Conservation (phyloP, 1,140 invertebrate genomes). For the Leptinotarsa defecta region DNA sequence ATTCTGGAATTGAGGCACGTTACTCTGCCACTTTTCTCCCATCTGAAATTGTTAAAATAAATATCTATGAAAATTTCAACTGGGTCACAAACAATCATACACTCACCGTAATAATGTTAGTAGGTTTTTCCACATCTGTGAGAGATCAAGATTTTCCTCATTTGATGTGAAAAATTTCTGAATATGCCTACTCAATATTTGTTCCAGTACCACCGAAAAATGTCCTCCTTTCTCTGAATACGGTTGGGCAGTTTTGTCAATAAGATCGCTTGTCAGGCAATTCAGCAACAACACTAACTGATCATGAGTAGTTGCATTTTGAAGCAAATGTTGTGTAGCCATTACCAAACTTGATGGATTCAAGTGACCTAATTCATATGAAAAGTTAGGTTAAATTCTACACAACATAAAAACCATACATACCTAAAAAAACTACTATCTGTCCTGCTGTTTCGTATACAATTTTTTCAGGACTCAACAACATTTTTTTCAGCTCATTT, state of each 20-base stretch:
- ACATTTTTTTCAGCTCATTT: slow-evolving; percentile 46
- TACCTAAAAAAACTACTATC: slow-evolving; percentile 62
- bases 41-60: slow-evolving; percentile 48
- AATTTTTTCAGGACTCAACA: slow-evolving; percentile 49
- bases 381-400: not conserved
- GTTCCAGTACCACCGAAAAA: slow-evolving; percentile 60
- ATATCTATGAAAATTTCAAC: not conserved
- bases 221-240: slow-evolving; percentile 58
- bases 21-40: slow-evolving; percentile 59
- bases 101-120: slow-evolving; percentile 57
- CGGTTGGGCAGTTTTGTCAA: slow-evolving; percentile 47
- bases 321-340: slow-evolving; percentile 60
- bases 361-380: slow-evolving; percentile 56
- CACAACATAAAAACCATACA: slow-evolving; percentile 40
- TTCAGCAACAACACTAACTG: slow-evolving; percentile 62
- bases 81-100: not conserved
- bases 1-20: slow-evolving; percentile 56
- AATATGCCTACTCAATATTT: slow-evolving; percentile 50
- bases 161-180: slow-evolving; percentile 42
- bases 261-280: slow-evolving; percentile 56
- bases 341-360: slow-evolving; percentile 61
- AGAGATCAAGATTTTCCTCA: slow-evolving; percentile 41
- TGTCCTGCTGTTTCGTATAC: slow-evolving; percentile 60
- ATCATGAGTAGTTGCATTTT: slow-evolving; percentile 59
- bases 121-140: slow-evolving; percentile 59